Conservation (phyloP, 2,113 vertebrate species). For the Crotalus helleri region DNA sequence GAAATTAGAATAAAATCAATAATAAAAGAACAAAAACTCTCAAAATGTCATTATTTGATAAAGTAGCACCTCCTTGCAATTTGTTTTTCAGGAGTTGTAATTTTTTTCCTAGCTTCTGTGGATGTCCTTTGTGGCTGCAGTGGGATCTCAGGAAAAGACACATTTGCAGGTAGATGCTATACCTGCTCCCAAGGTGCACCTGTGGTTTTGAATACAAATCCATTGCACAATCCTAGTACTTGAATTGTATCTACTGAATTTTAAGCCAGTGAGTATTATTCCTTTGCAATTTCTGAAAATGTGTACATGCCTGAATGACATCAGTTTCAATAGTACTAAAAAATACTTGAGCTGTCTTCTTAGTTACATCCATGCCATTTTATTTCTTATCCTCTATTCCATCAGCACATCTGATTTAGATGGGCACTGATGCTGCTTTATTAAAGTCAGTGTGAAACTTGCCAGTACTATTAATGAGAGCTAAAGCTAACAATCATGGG, state of each 20-base stretch:
- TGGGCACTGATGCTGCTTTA: not conserved
- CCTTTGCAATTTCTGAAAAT: not conserved
- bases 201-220: not conserved
- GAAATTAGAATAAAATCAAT: not conserved
- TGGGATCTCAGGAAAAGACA: not conserved
- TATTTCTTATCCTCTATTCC: accelerated
- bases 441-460: not conserved
- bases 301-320: not conserved
- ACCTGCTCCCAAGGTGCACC: not conserved
- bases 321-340: not conserved
- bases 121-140: too few relatives aligned
- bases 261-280: not conserved
- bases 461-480: not conserved
- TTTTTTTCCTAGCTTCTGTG: not conserved
- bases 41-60: not conserved
- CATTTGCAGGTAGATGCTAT: not conserved
- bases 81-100: not conserved
- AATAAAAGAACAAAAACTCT: too few relatives aligned
- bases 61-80: not conserved
- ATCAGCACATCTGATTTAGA: not conserved
- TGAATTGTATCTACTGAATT: not conserved
- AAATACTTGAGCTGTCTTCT: not conserved
- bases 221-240: not conserved
- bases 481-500: not conserved
- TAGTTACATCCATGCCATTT: not conserved